These are phyloP conservation scores for Halcyon chelicuti DNA, from an alignment of 2,797 vertebrate genomes.

Conservation along the genomic window DNA sequence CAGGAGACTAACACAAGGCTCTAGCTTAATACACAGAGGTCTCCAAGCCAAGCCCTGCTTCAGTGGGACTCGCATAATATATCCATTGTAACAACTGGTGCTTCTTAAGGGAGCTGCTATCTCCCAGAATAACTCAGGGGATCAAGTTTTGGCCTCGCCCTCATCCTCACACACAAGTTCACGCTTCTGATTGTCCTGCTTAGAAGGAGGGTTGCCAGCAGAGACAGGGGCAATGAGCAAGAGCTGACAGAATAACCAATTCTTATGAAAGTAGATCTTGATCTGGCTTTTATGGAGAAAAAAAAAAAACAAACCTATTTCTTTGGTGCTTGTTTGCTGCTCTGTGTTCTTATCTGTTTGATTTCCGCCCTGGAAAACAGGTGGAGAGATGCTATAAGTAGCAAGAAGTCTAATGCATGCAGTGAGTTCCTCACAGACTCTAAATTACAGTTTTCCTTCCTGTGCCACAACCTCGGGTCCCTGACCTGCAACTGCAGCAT, in stretches of 20 bases:
- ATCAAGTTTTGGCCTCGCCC: not conserved
- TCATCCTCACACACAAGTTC: not conserved
- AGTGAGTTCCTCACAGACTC: constrained; percentile 71
- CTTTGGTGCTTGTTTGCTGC: not conserved
- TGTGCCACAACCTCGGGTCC: constrained; percentile 79
- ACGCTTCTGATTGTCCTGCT: not conserved
- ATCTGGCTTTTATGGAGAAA: not conserved
- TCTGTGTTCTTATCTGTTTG: not conserved
- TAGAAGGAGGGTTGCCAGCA: not conserved
- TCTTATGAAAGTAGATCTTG: not conserved
- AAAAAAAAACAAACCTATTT: not conserved
- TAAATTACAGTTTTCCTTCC: constrained; percentile 88
- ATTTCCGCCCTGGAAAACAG: constrained; percentile 61
- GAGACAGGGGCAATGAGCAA: not conserved
- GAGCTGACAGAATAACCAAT: not conserved
- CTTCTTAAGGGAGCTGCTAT: not conserved
- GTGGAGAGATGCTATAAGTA: constrained; percentile 61
- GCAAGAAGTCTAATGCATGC: constrained; percentile 25
- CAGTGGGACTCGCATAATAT: fast-evolving
- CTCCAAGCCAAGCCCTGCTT: not conserved
- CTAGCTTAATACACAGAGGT: not conserved
- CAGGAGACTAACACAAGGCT: not conserved
- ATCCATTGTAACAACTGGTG: not conserved
- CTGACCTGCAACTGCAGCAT: constrained; percentile 84
- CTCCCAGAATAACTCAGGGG: not conserved